Evolutionary conservation across 1,140 invertebrate species (phyloP).

Genomic region (Hypothenemus hampei): DNA sequence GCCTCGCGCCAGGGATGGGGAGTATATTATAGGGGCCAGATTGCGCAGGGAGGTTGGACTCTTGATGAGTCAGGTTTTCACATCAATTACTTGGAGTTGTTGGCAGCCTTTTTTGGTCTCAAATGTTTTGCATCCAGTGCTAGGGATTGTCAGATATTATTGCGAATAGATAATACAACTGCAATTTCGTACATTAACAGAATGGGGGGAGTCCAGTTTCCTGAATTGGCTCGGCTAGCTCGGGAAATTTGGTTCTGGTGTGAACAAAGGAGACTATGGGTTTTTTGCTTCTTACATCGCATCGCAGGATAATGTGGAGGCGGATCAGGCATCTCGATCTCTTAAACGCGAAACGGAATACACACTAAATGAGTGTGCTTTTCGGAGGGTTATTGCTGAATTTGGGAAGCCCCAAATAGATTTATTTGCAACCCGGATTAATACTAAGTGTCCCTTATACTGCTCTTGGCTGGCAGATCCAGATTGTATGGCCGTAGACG

Average conservation of each 20-base stretch:
- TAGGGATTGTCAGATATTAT: slow-evolving; percentile 5
- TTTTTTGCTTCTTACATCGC: slow-evolving; percentile 33
- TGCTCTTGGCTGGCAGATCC: slow-evolving; percentile 31
- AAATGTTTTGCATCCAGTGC: slow-evolving; percentile 10
- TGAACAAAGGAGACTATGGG: slow-evolving; percentile 27
- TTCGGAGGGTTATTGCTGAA: neutral
- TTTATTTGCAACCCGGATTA: slow-evolving; percentile 31
- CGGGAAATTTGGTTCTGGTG: slow-evolving; percentile 32
- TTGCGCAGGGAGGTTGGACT: too few species aligned
- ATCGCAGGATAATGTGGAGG: slow-evolving; percentile 17
- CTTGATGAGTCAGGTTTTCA: too few species aligned
- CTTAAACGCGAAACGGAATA: slow-evolving; percentile 24
- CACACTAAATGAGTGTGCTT: neutral
- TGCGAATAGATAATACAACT: slow-evolving; percentile 5
- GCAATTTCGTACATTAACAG: slow-evolving; percentile 33
- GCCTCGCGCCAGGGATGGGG: slow-evolving; percentile 8
- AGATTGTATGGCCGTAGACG: slow-evolving; percentile 23
- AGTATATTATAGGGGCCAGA: neutral
- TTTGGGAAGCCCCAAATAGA: slow-evolving; percentile 27
- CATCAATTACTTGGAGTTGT: too few species aligned
- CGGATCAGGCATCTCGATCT: slow-evolving; percentile 31
- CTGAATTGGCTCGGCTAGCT: slow-evolving; percentile 22
- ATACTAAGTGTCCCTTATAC: slow-evolving; percentile 32
- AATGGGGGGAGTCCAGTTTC: slow-evolving; percentile 32
- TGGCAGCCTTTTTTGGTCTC: too few species aligned